Evolutionary conservation across 1,140 invertebrate genomes (phyloP), one percentile per base, ranked within the genome.

Genomic region (Pachypsylla venusta): DNA sequence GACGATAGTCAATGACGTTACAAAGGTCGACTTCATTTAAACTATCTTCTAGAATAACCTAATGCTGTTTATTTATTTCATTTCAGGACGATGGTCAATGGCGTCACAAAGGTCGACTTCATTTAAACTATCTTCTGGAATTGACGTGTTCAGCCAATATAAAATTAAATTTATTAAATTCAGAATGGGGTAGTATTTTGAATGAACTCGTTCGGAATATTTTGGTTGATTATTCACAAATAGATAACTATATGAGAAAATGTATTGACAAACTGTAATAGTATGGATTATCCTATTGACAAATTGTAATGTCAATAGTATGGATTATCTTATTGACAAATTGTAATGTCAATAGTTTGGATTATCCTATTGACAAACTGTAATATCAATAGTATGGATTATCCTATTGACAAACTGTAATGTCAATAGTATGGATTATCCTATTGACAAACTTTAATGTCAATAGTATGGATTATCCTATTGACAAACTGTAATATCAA

Each of bases 201-300:
- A 70, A 81, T 22, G 82, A 87, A 66, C 79, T 88, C 67, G 78
- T 89, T 60, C 76, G 79, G 62, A 80, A 84, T 60, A 84, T 85
- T 5, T 70, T 91, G 28, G 73, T 78, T 22, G 86, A 89, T 70
- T 89, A 85, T 67, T 79, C 82, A 7, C 76, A 89, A 61, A 76
- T 89, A 71, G 80, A 88, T 64, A 69, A 75, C 25, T 89, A 89
- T 66, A 82, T 88, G 72, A 84, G 86, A 67, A 70, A 70, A 57
- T 69, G 70, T 58, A 66, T 71, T 35, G 65, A 65, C 35, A 59
- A 67, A 30, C 39, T 64, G 24, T 48, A 58, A 26, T n/a, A n/a
- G n/a, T n/a, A n/a, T n/a, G n/a, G n/a, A n/a, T n/a, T n/a, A n/a
- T n/a, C n/a, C n/a, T n/a, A n/a, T n/a, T n/a, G n/a, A n/a, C n/a